These are phyloP conservation scores for Austrolebias charrua DNA, from an alignment of 2,797 vertebrate genomes.

Conservation along the genomic window DNA sequence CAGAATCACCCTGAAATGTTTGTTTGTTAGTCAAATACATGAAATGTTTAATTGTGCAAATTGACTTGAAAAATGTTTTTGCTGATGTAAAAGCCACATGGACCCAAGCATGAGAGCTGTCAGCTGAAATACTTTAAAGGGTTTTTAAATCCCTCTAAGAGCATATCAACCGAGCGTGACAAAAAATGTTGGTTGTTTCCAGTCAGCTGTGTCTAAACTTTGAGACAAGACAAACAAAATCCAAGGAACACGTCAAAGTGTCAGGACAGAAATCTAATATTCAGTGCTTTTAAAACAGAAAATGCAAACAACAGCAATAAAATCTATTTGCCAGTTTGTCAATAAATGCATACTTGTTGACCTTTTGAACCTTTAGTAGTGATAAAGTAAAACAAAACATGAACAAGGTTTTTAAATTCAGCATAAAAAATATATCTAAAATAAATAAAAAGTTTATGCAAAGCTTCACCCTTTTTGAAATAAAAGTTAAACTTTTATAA, in stretches of 20 bases:
- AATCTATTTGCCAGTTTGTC: too few relatives aligned
- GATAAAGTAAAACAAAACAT: too few relatives aligned
- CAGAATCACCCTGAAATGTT: not conserved
- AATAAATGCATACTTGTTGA: too few relatives aligned
- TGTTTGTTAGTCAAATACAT: not conserved
- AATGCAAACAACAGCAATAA: not conserved
- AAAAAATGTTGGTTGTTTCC: not conserved
- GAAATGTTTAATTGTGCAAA: not conserved
- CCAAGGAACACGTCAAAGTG: constrained; percentile 1
- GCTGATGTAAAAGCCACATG: not conserved
- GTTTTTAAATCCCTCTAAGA: constrained; percentile 4
- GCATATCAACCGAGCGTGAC: not conserved
- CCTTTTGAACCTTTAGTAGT: too few relatives aligned
- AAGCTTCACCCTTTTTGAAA: too few relatives aligned
- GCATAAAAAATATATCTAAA: too few relatives aligned
- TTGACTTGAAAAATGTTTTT: not conserved
- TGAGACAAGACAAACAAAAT: not conserved
- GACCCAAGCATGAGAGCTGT: not conserved
- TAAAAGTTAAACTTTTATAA: too few relatives aligned
- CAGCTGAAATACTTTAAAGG: constrained; percentile 1
- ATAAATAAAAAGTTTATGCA: too few relatives aligned
- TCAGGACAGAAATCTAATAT: not conserved
- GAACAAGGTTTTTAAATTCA: too few relatives aligned
- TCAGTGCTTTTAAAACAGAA: not conserved
- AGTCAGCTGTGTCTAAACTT: constrained; percentile 9